Conservation (phyloP, 2,113 vertebrate genomes). For the Campylomormyrus tamandua region DNA sequence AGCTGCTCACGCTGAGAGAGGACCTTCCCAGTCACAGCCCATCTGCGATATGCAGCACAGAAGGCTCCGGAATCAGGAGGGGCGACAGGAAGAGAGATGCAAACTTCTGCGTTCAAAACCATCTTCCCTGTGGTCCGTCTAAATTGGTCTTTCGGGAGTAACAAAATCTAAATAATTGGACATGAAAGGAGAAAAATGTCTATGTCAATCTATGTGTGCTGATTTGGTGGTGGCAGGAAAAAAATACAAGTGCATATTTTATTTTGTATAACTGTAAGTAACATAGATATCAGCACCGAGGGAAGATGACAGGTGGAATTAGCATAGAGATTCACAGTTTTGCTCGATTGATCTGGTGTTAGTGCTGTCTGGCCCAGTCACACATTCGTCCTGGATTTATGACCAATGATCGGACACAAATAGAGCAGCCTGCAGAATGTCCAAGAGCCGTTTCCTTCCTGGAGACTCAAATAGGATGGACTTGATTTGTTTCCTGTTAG, state of each 20-base stretch:
- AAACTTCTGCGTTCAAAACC: neutral
- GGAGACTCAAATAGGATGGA: slow-evolving; percentile 27
- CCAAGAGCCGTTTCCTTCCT: slow-evolving; percentile 30
- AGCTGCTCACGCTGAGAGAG: neutral
- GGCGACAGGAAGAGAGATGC: neutral
- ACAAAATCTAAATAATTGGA: neutral
- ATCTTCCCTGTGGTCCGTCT: neutral
- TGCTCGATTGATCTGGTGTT: slow-evolving; percentile 44
- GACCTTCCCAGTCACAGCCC: neutral
- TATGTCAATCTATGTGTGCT: neutral
- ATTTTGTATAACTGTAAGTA: neutral
- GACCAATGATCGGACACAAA: slow-evolving; percentile 44
- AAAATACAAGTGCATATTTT: neutral
- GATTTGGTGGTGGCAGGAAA: neutral
- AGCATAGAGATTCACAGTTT: slow-evolving; percentile 46
- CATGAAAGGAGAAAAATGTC: neutral
- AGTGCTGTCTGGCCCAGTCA: slow-evolving; percentile 44
- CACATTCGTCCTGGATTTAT: slow-evolving; percentile 43
- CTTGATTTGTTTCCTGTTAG: slow-evolving; percentile 28
- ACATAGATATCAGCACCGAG: slow-evolving; percentile 10
- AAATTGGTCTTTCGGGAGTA: neutral
- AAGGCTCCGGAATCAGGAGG: neutral
- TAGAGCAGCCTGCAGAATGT: slow-evolving; percentile 27
- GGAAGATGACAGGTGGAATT: slow-evolving; percentile 25
- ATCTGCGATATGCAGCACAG: neutral